Conservation (phyloP, 2,113 vertebrate genomes). For the Dromaius novaehollandiae region DNA sequence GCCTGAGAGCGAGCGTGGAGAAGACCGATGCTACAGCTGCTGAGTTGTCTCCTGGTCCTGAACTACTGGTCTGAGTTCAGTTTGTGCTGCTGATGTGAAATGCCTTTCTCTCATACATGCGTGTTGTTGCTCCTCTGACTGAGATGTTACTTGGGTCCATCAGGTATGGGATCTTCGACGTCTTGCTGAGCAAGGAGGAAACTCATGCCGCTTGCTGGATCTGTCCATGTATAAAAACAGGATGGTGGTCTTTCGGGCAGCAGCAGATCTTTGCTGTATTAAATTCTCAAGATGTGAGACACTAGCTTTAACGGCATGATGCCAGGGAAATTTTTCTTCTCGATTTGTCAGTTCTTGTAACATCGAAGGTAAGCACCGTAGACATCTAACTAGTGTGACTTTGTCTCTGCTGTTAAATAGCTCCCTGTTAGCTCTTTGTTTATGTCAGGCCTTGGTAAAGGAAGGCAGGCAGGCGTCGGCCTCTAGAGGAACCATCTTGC, state of each 20-base stretch:
- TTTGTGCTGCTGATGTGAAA: background rate
- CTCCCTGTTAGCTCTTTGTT: background rate
- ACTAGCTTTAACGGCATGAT: background rate
- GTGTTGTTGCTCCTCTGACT: background rate
- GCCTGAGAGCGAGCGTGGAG: background rate
- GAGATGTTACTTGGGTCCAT: background rate
- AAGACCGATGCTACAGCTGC: background rate
- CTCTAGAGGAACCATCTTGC: background rate
- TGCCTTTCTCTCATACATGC: fast-evolving
- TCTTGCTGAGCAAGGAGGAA: background rate
- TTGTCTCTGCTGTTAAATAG: background rate
- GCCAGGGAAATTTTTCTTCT: background rate
- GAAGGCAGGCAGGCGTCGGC: fast-evolving
- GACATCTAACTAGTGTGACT: background rate
- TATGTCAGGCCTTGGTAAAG: background rate
- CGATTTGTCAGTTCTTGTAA: background rate
- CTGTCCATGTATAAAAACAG: background rate
- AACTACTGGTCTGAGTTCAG: background rate
- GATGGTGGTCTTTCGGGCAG: background rate
- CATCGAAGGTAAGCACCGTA: background rate
- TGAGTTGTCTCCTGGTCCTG: background rate
- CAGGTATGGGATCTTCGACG: background rate
- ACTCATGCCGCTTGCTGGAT: fast-evolving
- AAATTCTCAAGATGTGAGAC: background rate
- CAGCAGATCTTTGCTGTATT: background rate